A percentile compares a stretch with the other conserved stretches of the same genome.
phyloP scores from a whole-genome alignment of 2,113 vertebrate genomes.

The Grallaria varia region DNA sequence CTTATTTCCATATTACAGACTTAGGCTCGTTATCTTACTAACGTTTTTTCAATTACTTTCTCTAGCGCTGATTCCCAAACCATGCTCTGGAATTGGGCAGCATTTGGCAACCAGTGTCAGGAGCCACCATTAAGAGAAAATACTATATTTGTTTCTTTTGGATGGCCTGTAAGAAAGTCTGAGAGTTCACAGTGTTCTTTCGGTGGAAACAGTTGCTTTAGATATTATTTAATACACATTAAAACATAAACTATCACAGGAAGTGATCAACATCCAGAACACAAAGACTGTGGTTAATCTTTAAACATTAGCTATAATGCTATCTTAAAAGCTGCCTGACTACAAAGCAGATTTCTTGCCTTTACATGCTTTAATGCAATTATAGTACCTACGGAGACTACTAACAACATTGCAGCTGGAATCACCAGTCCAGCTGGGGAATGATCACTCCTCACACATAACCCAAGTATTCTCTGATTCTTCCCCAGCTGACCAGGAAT shows the following conservation, averaged over 20 bases:
- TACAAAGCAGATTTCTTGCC: not conserved
- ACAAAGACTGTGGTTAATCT: not conserved
- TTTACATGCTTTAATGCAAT: not conserved
- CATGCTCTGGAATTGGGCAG: not conserved
- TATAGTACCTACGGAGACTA: not conserved
- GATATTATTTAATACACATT: not conserved
- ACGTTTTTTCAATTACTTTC: not conserved
- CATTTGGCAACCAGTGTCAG: not conserved
- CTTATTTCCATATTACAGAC: not conserved
- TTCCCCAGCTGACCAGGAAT: not conserved
- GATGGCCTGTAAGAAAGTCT: not conserved
- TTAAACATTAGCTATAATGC: not conserved
- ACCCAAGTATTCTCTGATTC: not conserved
- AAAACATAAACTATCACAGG: not conserved
- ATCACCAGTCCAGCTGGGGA: not conserved
- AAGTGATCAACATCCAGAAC: not conserved
- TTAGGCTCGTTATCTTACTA: not conserved
- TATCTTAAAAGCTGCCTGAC: not conserved
- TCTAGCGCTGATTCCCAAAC: not conserved
- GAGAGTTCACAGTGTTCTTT: not conserved
- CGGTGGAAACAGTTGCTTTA: not conserved
- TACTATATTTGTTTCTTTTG: not conserved
- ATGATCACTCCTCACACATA: not conserved
- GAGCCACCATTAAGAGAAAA: not conserved
- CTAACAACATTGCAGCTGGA: not conserved